phyloP scores from a whole-genome alignment of 1,140 invertebrate species.

The Anoplolepis gracilipes region DNA sequence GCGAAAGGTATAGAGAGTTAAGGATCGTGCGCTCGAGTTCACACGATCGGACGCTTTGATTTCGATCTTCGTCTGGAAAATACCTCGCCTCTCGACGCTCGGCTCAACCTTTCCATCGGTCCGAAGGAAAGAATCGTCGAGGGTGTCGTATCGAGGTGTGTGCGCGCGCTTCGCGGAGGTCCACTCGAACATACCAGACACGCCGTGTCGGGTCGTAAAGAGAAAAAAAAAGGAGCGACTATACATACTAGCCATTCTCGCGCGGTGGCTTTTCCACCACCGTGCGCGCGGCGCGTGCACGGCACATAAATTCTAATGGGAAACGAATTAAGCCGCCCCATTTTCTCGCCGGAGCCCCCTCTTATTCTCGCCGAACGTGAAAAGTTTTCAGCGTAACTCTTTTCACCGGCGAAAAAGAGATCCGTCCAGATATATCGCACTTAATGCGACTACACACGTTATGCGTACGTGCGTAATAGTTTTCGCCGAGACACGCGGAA shows the following conservation, averaged over 20 bases:
- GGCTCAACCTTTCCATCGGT: conserved; percentile 37
- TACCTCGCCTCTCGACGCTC: conserved; percentile 63
- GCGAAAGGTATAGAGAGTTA: conserved; percentile 12
- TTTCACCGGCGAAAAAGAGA: conserved; percentile 25
- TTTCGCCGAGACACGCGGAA: not conserved
- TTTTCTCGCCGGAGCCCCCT: conserved; percentile 44
- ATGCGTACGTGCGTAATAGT: conserved; percentile 33
- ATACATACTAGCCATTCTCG: conserved; percentile 27
- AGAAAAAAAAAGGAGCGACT: not conserved
- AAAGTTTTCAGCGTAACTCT: conserved; percentile 55
- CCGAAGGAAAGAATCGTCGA: conserved; percentile 61
- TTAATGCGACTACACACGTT: conserved; percentile 45
- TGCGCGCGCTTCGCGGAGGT: conserved; percentile 27
- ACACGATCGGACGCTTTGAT: conserved; percentile 72
- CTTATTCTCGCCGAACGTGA: conserved; percentile 59
- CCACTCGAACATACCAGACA: conserved; percentile 58
- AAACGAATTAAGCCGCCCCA: conserved; percentile 63
- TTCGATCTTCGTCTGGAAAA: conserved; percentile 57
- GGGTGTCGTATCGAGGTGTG: conserved; percentile 54
- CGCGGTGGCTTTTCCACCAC: conserved; percentile 24
- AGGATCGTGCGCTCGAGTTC: conserved; percentile 70
- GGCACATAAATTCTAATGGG: conserved; percentile 67
- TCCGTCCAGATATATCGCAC: conserved; percentile 38
- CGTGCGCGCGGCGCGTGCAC: conserved; percentile 33
- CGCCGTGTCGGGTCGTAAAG: conserved; percentile 40